Evolutionary conservation across 2,888 invertebrate species (phyloP).

Genomic region (Deroplatys truncata): DNA sequence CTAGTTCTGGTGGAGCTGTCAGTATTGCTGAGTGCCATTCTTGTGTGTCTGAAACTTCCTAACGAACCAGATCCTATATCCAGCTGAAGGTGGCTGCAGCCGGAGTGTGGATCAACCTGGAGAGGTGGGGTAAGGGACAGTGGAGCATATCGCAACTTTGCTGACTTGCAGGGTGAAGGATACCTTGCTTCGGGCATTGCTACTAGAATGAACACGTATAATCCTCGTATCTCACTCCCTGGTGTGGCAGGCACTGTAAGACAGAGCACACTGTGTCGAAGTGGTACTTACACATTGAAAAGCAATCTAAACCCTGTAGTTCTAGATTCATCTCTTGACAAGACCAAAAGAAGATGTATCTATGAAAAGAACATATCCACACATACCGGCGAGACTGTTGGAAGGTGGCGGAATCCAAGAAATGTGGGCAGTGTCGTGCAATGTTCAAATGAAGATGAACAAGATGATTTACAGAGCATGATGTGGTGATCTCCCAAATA

Average conservation of each 20-base stretch:
- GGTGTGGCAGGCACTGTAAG: constrained; percentile 8
- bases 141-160: background rate
- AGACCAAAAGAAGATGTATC: constrained; percentile 16
- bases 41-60: constrained; percentile 27
- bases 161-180: background rate
- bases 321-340: background rate
- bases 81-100: constrained; percentile 13
- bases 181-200: background rate
- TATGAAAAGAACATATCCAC: constrained; percentile 22
- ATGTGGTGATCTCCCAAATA: constrained; percentile 16
- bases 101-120: constrained; percentile 1
- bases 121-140: background rate
- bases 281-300: constrained; percentile 21
- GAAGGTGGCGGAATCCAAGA: background rate
- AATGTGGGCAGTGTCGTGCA: background rate
- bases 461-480: constrained; percentile 17
- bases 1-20: constrained; percentile 28
- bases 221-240: background rate
- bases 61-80: background rate
- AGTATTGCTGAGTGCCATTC: constrained; percentile 27
- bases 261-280: constrained; percentile 7
- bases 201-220: background rate
- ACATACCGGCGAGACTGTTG: background rate
- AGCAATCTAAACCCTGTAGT: constrained; percentile 5
- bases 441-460: background rate